Base-by-base conservation (phyloP, 2,888 invertebrate species). In the Chloroclysta siterata region DNA sequence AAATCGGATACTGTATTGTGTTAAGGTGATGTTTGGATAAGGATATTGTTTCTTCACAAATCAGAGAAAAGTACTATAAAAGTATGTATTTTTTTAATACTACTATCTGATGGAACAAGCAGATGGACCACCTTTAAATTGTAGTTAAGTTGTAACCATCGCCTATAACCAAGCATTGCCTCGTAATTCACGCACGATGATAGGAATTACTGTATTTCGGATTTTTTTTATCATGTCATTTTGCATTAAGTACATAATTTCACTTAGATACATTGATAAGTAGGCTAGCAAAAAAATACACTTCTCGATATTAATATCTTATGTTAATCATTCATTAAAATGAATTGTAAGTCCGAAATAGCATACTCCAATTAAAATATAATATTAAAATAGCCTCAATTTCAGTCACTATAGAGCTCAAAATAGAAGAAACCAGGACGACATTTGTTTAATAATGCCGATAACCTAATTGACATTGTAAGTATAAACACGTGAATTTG, bases 391-490 rank as follows among this genome's bases (percentile, higher is more conserved):
- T 53, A 39, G 39, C 22, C 60, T 46, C 28, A 46, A 46, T 11
- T 7, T 0, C 5, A 13, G 11, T 44, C 15, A 22, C 3, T 2
- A 33, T 61, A 51, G 28, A 36, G 51, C 22, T 28, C 36, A 55
- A 57, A 47, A 1, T 53, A n/a, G 13, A 48, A 14, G 11, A 7
- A 8, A 15, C 33, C 36, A 8, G n/a, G n/a, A 17, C n/a, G 7
- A 39, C 11, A 47, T 39, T 39, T 10, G 10, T 39, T 8, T 59
- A 51, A 41, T 59, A 48, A 63, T 57, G 50, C 28, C 47, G 65
- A 64, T 64, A 64, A 56, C 60, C 64, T 44, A 60, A 64, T 60
- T 64, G 48, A 56, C 60, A 53, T 55, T 55, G 51, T 52, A 47
- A 54, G 14, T 51, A 42, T 64, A 42, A 60, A 63, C 41, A 51